Percentiles rank a stretch among this genome's conserved stretches.
phyloP scores from a whole-genome alignment of 2,797 vertebrate species.

The Pangasius mekongensis region DNA sequence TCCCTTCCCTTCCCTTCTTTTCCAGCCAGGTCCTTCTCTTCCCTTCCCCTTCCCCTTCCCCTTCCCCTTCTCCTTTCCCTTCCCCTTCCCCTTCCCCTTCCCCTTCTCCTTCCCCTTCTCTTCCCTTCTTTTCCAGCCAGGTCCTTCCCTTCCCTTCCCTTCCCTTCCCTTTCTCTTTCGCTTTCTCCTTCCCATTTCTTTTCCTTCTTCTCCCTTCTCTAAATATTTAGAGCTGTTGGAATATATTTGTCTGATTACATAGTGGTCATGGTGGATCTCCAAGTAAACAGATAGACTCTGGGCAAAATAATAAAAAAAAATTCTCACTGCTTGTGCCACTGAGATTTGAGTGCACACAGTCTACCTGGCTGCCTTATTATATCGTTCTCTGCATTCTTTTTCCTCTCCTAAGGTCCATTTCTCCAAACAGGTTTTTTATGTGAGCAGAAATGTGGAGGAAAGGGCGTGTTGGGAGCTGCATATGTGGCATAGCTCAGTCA shows the following conservation, averaged over 20 bases:
- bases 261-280: not conserved
- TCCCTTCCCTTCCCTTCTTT: not conserved
- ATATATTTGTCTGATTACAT: not conserved
- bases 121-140: too few relatives aligned
- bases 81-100: not conserved
- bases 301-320: not conserved
- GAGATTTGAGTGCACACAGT: not conserved
- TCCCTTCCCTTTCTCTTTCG: too few relatives aligned
- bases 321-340: not conserved
- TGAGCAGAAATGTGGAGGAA: conserved; percentile 46
- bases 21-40: too few relatives aligned
- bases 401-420: not conserved
- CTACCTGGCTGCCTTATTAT: conserved; percentile 9
- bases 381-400: conserved; percentile 7
- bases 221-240: not conserved
- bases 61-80: too few relatives aligned
- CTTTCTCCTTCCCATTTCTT: not conserved
- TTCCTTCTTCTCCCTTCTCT: not conserved
- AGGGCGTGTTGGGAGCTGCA: conserved; percentile 40
- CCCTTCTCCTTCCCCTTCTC: too few relatives aligned
- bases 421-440: conserved; percentile 13
- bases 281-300: conserved; percentile 15
- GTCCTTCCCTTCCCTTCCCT: not conserved
- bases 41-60: too few relatives aligned
- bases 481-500: conserved; percentile 39